These are phyloP conservation scores for Lepas anatifera DNA, from an alignment of 2,888 invertebrate genomes.

Conservation along the genomic window DNA sequence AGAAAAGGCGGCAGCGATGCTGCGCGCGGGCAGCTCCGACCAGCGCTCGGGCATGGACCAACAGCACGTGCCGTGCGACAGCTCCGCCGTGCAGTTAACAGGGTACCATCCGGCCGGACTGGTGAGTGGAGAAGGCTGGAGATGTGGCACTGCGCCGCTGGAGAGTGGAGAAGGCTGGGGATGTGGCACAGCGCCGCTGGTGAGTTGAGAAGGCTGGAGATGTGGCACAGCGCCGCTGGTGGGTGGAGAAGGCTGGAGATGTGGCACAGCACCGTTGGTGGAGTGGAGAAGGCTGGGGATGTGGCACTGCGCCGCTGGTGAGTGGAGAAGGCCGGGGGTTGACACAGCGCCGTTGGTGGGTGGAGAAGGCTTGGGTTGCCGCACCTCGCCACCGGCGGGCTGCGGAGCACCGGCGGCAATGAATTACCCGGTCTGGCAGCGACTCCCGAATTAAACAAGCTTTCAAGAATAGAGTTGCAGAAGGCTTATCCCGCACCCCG, in stretches of 20 bases:
- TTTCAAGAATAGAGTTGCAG: too few species aligned
- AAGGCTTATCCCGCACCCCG: too few species aligned
- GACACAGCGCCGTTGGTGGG: too few species aligned
- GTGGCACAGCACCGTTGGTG: background rate
- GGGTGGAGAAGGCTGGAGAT: background rate
- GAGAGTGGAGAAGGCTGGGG: background rate
- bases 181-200: background rate
- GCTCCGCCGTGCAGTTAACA: background rate
- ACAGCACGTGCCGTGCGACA: background rate
- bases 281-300: background rate
- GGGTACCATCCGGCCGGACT: background rate
- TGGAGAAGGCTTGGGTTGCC: too few species aligned
- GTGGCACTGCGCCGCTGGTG: too few species aligned
- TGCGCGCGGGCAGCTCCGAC: background rate
- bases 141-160: background rate
- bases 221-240: background rate
- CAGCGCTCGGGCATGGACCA: background rate
- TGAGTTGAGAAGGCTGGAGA: background rate
- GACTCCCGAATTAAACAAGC: too few species aligned
- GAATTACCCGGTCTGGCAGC: too few species aligned
- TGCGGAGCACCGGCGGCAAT: too few species aligned
- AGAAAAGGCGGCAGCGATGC: too few species aligned
- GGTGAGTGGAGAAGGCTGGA: background rate
- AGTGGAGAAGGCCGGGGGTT: too few species aligned
- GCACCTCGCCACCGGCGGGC: too few species aligned